These are phyloP conservation scores for Minunthozetes semirufus DNA, from an alignment of 2,888 invertebrate genomes.

Conservation along the genomic window DNA sequence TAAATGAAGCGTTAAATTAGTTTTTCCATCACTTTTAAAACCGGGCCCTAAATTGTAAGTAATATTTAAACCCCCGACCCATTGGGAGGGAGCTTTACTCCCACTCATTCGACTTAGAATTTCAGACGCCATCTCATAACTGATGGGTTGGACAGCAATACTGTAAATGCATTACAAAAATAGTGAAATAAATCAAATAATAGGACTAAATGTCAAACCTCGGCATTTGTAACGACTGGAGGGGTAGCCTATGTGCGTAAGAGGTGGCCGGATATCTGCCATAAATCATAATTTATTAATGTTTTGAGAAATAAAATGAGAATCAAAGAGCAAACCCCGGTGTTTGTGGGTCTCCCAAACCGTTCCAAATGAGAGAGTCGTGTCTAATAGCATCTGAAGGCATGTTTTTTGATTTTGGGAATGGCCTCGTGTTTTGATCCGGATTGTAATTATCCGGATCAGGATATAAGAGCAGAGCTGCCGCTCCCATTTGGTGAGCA, in stretches of 20 bases:
- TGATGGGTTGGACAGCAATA: slow-evolving; percentile 43
- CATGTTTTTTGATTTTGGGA: slow-evolving; percentile 48
- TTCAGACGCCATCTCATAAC: slow-evolving; percentile 41
- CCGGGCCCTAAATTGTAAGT: slow-evolving; percentile 41
- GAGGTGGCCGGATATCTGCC: slow-evolving; percentile 27
- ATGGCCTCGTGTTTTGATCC: slow-evolving; percentile 46
- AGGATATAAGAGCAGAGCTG: slow-evolving; percentile 48
- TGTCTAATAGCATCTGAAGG: slow-evolving; percentile 48
- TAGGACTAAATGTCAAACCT: background rate
- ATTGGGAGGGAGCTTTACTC: slow-evolving; percentile 39
- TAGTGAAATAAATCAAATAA: background rate
- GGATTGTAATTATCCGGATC: slow-evolving; percentile 47
- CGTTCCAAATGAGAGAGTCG: slow-evolving; percentile 46
- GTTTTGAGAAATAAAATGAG: too few relatives aligned
- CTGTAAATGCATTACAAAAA: background rate
- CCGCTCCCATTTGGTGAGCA: slow-evolving; percentile 46
- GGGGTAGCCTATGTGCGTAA: slow-evolving; percentile 17
- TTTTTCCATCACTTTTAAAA: slow-evolving; percentile 33
- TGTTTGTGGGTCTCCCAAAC: slow-evolving; percentile 49
- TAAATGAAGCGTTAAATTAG: slow-evolving; percentile 42
- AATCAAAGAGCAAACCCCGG: slow-evolving; percentile 43
- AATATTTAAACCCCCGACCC: slow-evolving; percentile 42
- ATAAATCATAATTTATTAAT: too few relatives aligned
- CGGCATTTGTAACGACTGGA: background rate
- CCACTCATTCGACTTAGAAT: slow-evolving; percentile 39